Conservation (phyloP, 1,140 invertebrate species). For the Cataglyphis hispanica region DNA sequence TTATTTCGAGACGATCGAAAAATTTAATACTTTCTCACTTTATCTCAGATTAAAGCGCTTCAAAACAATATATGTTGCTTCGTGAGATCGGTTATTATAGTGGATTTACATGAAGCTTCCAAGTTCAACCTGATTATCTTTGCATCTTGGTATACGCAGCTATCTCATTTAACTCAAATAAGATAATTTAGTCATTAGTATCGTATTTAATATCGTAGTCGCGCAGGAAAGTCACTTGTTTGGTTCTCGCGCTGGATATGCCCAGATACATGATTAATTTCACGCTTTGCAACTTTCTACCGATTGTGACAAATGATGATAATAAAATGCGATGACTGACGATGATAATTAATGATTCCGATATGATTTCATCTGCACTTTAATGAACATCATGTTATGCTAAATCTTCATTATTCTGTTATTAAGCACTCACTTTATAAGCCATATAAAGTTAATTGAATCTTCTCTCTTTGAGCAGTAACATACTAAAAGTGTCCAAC, state of each 20-base stretch:
- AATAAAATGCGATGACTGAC: conserved; percentile 21
- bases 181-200: conserved; percentile 32
- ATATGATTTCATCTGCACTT: conserved; percentile 28
- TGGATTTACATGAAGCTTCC: conserved; percentile 32
- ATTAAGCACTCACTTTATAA: neutral
- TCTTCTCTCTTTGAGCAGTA: neutral
- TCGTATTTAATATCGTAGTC: conserved; percentile 23
- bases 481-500: neutral
- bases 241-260: conserved; percentile 14
- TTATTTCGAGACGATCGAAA: conserved; percentile 25
- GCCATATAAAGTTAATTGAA: neutral
- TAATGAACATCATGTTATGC: conserved; percentile 10
- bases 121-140: conserved; percentile 31
- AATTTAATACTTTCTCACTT: conserved; percentile 34
- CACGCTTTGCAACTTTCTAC: conserved; percentile 64
- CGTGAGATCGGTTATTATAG: conserved; percentile 23
- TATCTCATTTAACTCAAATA: conserved; percentile 50
- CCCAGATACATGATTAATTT: conserved; percentile 50
- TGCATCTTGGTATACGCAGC: neutral
- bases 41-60: conserved; percentile 14
- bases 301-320: conserved; percentile 47
- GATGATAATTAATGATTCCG: conserved; percentile 35
- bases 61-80: conserved; percentile 12
- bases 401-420: conserved; percentile 33
- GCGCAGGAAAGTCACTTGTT: conserved; percentile 54